These are phyloP conservation scores for Helleia helle DNA, from an alignment of 2,888 invertebrate species.

Conservation along the genomic window DNA sequence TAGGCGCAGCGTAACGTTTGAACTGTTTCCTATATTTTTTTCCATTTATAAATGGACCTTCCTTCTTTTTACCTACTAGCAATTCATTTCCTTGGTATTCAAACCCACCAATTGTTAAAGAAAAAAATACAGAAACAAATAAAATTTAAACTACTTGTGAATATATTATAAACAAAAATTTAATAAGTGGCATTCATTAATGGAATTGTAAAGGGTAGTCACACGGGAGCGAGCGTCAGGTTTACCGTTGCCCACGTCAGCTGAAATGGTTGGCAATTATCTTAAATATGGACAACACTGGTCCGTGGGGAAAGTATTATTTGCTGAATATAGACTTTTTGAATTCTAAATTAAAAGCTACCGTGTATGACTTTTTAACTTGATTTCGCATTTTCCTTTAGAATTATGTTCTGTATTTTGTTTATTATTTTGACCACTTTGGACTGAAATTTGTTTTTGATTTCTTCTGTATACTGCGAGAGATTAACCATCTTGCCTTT, in stretches of 20 bases:
- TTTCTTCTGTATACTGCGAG: too few species aligned
- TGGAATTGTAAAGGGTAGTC: constrained; percentile 65
- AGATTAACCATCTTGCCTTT: too few species aligned
- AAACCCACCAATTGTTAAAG: too few species aligned
- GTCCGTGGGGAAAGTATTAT: constrained; percentile 65
- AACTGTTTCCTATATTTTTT: too few species aligned
- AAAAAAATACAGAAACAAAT: too few species aligned
- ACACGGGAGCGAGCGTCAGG: constrained; percentile 59
- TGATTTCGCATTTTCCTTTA: constrained; percentile 12
- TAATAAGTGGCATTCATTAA: constrained; percentile 67
- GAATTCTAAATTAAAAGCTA: constrained; percentile 51
- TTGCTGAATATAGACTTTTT: constrained; percentile 66
- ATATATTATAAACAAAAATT: constrained; percentile 45
- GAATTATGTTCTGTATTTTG: too few species aligned
- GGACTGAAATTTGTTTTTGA: too few species aligned
- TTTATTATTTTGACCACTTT: too few species aligned
- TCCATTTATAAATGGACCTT: too few species aligned
- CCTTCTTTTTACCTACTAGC: too few species aligned
- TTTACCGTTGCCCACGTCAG: constrained; percentile 61
- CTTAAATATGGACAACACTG: constrained; percentile 71
- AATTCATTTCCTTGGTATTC: too few species aligned
- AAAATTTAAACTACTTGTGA: constrained; percentile 19
- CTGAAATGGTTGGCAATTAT: constrained; percentile 69
- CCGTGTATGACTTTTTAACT: constrained; percentile 47
- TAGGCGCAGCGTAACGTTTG: too few species aligned